Evolutionary conservation across 1,140 invertebrate species (phyloP), one percentile per base, ranked within the genome.

Genomic region (Caenorhabditis brenneri): DNA sequence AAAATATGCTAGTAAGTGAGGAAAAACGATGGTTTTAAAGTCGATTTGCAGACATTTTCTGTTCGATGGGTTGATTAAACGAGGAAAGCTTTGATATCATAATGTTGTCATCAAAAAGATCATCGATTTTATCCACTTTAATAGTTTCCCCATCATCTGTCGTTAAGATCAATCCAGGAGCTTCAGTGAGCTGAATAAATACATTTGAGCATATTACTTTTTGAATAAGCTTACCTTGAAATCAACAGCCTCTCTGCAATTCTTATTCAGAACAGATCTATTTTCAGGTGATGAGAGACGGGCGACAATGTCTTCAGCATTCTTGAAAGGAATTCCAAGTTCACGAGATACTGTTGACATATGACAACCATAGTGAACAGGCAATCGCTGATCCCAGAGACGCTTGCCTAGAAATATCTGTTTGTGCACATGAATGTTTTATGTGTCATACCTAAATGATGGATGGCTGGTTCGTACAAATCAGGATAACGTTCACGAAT

Each of bases 291-390:
- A 74, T 12, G 65, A 74, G 4, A 74, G 36, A 74, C 65, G 65
- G 16, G 65, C 65, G 2, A 74, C 36, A 74, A 74, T 74, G 36
- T 74, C 65, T 74, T 74, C 65, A 24, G 65, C 65, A 15, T 33
- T 74, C 22, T 42, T 74, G 65, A 74, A 74, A 36, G 65, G 36
- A n/a, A 74, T 74, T 46, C 65, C 65, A 74, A 74, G 65, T 42
- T 74, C 65, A 74, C 65, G 65, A n/a, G 36, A 74, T 46, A 74
- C 65, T 10, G 65, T 74, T 3, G 65, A 74, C 65, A 74, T 74
- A n/a, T 74, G 65, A 42, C 36, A 74, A 3, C 65, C 65, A 31
- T 74, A 74, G n/a, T 74, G 65, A 74, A 74, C 65, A 5, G 65
- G 65, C 22, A 74, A 36, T 10, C 65, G 65, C 24, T 42, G 36